These are phyloP conservation scores for Endotricha flammealis DNA, from an alignment of 2,888 invertebrate species.

Conservation along the genomic window DNA sequence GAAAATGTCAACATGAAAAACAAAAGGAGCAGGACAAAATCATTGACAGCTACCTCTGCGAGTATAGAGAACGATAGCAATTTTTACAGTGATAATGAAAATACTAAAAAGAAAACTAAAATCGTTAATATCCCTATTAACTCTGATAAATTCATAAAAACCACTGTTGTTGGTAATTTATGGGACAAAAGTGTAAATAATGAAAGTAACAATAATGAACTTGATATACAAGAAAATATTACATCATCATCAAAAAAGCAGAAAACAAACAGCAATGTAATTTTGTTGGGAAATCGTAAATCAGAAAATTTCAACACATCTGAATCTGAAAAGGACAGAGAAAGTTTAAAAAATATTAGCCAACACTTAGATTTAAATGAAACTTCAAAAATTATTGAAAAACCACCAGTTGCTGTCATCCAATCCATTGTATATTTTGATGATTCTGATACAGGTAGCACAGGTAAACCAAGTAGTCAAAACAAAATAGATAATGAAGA, in stretches of 20 bases:
- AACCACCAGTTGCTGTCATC: slow-evolving; percentile 31
- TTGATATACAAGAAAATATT: not conserved
- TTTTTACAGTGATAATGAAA: slow-evolving; percentile 50
- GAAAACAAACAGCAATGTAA: not conserved
- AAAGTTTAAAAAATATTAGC: not conserved
- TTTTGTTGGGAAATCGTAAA: no score
- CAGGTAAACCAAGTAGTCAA: slow-evolving; percentile 24
- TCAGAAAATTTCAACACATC: no score
- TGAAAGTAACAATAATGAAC: slow-evolving; percentile 9
- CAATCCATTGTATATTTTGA: slow-evolving; percentile 46
- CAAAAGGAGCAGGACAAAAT: slow-evolving; percentile 53
- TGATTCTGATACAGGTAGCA: slow-evolving; percentile 43
- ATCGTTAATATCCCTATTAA: slow-evolving; percentile 15
- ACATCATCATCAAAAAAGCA: not conserved
- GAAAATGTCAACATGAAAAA: slow-evolving; percentile 26
- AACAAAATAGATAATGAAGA: slow-evolving; percentile 37
- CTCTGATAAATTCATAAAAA: not conserved
- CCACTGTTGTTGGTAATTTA: slow-evolving; percentile 8
- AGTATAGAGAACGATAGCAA: slow-evolving; percentile 24
- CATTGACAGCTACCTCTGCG: slow-evolving; percentile 40
- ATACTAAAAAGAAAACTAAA: slow-evolving; percentile 26
- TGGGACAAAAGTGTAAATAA: slow-evolving; percentile 2
- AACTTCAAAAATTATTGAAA: slow-evolving; percentile 37
- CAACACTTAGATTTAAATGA: slow-evolving; percentile 15
- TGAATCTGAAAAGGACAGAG: not conserved